Evolutionary conservation across 92 coral and sea anemone genomes (phyloP).

Genomic region (Ricordea florida): DNA sequence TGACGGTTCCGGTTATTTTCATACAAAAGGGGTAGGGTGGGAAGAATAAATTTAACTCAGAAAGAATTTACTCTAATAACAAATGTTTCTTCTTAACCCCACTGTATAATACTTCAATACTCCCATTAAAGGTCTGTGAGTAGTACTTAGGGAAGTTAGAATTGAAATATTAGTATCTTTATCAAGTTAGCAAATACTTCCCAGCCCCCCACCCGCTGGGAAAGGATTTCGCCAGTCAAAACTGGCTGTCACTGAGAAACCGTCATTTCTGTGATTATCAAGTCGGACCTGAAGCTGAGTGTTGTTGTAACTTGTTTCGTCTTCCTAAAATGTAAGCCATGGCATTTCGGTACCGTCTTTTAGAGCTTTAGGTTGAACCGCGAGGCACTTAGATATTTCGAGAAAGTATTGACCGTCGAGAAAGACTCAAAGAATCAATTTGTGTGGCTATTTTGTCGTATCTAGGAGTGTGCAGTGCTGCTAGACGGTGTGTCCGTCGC

Average conservation of each 20-base stretch:
- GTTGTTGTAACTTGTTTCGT: constrained; percentile 29
- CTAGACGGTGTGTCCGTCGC: neutral
- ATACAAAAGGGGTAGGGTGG: neutral
- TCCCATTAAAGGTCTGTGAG: too few species aligned
- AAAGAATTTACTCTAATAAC: too few species aligned
- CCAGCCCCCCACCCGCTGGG: constrained; percentile 2
- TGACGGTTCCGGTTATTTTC: neutral
- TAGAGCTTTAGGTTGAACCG: too few species aligned
- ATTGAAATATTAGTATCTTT: neutral
- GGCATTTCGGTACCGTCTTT: too few species aligned
- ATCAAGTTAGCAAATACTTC: neutral
- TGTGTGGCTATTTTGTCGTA: too few species aligned
- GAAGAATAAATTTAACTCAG: too few species aligned
- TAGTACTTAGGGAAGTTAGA: too few species aligned
- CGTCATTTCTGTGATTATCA: constrained; percentile 6
- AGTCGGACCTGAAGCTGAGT: constrained; percentile 12
- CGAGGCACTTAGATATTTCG: neutral
- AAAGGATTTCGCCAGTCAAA: neutral
- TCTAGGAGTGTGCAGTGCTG: too few species aligned
- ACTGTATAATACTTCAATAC: too few species aligned
- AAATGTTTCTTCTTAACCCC: too few species aligned
- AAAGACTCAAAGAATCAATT: too few species aligned
- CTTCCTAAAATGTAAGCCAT: constrained; percentile 18
- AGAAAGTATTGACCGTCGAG: too few species aligned
- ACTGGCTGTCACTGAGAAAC: neutral